Percentiles rank a stretch among this genome's conserved stretches.
Evolutionary conservation across 2,888 invertebrate genomes (phyloP).

Genomic region (Mactromeris polynyma): DNA sequence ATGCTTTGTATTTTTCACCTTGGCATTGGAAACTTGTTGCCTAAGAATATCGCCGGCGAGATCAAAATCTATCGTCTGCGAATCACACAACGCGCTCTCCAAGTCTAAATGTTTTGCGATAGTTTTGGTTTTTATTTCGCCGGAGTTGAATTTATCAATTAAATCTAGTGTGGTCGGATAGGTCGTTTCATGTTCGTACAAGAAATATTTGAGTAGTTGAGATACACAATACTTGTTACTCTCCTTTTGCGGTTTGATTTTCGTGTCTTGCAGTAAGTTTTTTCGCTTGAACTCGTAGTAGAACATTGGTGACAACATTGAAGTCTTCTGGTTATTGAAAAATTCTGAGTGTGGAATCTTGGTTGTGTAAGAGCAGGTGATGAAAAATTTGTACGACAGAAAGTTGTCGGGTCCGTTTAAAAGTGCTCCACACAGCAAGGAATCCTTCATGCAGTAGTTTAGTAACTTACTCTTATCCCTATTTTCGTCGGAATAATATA

Average conservation of each 20-base stretch:
- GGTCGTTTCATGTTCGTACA: neutral
- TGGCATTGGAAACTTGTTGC: neutral
- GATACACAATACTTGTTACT: neutral
- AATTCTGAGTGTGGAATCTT: constrained; percentile 32
- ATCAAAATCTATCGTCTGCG: constrained; percentile 19
- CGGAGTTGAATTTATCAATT: constrained; percentile 1
- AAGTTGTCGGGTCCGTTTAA: constrained; percentile 23
- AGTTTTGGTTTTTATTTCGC: constrained; percentile 24
- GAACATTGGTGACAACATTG: constrained; percentile 20
- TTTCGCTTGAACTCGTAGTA: constrained; percentile 13
- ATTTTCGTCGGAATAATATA: neutral
- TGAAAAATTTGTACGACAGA: constrained; percentile 29
- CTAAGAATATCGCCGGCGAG: neutral
- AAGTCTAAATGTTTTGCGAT: constrained; percentile 20
- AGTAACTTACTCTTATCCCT: constrained; percentile 16
- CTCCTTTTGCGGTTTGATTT: constrained; percentile 23
- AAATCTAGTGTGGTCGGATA: neutral
- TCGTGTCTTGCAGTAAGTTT: constrained; percentile 12
- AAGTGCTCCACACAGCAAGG: constrained; percentile 11
- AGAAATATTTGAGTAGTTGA: constrained; percentile 23
- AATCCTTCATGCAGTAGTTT: constrained; percentile 12
- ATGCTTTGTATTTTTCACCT: constrained; percentile 25
- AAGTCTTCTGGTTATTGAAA: constrained; percentile 28
- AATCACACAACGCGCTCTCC: neutral
- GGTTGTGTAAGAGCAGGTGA: neutral